Evolutionary conservation across 2,888 invertebrate genomes (phyloP), one percentile per base, ranked within the genome.

Genomic region (Atherix ibis): DNA sequence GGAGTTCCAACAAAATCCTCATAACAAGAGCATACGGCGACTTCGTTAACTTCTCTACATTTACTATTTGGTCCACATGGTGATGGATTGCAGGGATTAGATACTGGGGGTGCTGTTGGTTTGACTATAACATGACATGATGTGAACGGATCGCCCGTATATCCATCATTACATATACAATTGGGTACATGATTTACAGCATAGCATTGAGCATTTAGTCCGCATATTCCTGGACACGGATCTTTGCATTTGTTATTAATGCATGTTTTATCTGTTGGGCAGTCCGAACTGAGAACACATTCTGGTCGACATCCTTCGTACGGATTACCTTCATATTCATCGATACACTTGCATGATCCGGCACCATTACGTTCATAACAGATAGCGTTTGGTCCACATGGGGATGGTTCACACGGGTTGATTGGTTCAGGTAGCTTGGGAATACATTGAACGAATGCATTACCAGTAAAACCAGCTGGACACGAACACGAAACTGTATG

Each of bases 161-260:
- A 78, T 29, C 77, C 78, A 43, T 70, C 67, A 12, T 70, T 52
- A 50, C 88, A 88, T 5, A 74, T 78, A 53, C 88, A 88, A 29
- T 77, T 75, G n/a, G 88, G 87, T 28, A 83, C 71, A 52, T 89
- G 88, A 53, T 84, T 84, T 10, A 82, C 72, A 4, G 85, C 84
- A 27, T 73, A 71, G 52, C 89, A 89, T 51, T 82, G 76, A 3
- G 88, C 83, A 53, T 78, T 77, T 34, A 70, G 68, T 5, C 87
- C 88, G 53, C 88, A 89, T 38, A 81, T 72, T 39, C 85, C 84
- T 10, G 82, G 80, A 48, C 88, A 89, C 27, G 88, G 88, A 63
- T 88, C 80, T 32, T 69, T 66, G 52, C 89, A 89, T 56, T 84
- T 85, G 52, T 81, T 82, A 47, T 78, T 70, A 27, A 79, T 69